These are phyloP conservation scores for Bugula neritina DNA, from an alignment of 2,888 invertebrate genomes.

Conservation along the genomic window DNA sequence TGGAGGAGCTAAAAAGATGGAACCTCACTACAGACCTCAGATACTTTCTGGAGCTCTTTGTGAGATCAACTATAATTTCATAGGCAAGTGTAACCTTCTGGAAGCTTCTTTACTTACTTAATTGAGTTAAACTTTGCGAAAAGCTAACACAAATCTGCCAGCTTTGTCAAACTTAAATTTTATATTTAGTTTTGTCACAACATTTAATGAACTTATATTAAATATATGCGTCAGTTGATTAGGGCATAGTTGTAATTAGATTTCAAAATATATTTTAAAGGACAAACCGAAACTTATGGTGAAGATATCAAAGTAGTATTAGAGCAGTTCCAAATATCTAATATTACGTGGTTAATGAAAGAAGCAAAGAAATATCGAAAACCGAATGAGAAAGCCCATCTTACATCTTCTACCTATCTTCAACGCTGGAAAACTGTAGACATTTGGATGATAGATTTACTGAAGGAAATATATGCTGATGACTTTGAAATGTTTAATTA, in stretches of 20 bases:
- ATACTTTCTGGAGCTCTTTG: not conserved
- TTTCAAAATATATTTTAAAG: too few relatives aligned
- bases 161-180: too few relatives aligned
- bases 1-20: not conserved
- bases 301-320: not conserved
- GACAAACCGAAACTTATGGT: not conserved
- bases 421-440: not conserved
- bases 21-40: not conserved
- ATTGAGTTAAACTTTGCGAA: too few relatives aligned
- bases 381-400: not conserved
- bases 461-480: not conserved
- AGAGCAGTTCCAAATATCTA: not conserved
- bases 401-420: not conserved
- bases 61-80: not conserved
- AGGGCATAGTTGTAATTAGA: too few relatives aligned
- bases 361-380: not conserved
- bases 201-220: too few relatives aligned
- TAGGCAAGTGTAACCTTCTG: too few relatives aligned
- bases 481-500: not conserved
- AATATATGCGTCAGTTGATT: too few relatives aligned
- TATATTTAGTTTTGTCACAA: too few relatives aligned
- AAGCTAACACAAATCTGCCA: too few relatives aligned
- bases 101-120: too few relatives aligned
- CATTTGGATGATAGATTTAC: not conserved
- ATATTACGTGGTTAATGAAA: not conserved